Conservation (phyloP, 2,888 invertebrate genomes). For the Artemia sp. region DNA sequence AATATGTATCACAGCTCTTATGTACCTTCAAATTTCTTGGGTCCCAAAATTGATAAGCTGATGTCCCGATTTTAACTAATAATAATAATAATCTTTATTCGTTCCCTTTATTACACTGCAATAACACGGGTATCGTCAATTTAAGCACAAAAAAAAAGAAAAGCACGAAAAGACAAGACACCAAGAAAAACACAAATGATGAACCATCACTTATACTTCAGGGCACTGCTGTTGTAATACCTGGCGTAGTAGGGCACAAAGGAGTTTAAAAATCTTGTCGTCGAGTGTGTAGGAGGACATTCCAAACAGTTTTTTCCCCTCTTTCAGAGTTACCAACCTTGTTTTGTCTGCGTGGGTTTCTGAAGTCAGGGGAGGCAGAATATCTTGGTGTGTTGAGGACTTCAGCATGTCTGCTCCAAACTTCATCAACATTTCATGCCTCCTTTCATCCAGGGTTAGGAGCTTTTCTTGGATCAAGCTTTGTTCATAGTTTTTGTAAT, state of each 20-base stretch:
- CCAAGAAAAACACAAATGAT: too few species aligned
- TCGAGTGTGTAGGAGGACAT: too few species aligned
- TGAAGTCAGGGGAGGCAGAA: neutral
- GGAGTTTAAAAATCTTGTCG: too few species aligned
- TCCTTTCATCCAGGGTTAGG: neutral
- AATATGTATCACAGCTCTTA: too few species aligned
- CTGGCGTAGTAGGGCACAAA: too few species aligned
- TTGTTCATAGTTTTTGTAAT: neutral
- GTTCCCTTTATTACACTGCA: neutral
- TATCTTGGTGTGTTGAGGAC: neutral
- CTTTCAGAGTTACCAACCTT: constrained; percentile 1
- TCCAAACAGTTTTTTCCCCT: neutral
- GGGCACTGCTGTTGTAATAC: too few species aligned
- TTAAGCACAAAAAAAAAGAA: too few species aligned
- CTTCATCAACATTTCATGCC: constrained; percentile 13
- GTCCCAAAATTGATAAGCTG: too few species aligned
- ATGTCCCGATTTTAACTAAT: too few species aligned
- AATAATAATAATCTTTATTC: neutral
- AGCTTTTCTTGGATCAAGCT: neutral
- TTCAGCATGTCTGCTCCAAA: neutral
- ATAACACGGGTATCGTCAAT: neutral
- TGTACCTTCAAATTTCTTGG: too few species aligned
- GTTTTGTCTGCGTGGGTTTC: neutral
- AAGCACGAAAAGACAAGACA: too few species aligned
- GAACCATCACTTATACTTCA: too few species aligned